Conservation (phyloP, 2,888 invertebrate species). For the Adelognathus sp. region DNA sequence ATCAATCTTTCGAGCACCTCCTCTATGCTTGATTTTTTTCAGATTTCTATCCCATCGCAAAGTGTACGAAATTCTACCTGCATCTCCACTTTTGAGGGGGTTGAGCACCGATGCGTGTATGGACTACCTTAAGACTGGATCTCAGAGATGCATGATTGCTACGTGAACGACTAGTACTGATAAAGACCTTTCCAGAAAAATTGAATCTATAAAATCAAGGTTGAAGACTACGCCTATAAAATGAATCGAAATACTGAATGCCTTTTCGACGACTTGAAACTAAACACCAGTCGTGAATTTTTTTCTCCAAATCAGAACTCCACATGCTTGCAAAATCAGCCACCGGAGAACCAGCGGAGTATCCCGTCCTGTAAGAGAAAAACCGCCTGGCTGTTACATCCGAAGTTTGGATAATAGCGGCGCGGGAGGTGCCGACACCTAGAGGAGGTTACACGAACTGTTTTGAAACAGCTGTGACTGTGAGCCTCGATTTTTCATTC, state of each 20-base stretch:
- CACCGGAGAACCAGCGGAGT: not conserved
- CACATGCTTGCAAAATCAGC: constrained; percentile 6
- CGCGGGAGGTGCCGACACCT: not conserved
- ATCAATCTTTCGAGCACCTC: too few species aligned
- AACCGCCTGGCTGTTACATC: constrained; percentile 38
- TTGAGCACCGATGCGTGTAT: too few species aligned
- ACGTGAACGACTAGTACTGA: constrained; percentile 12
- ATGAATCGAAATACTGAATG: not conserved
- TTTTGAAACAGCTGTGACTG: not conserved
- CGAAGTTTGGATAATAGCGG: not conserved
- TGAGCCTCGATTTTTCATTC: not conserved
- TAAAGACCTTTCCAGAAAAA: constrained; percentile 17
- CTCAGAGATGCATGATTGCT: constrained; percentile 17
- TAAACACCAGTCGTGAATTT: constrained; percentile 9
- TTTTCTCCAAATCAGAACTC: not conserved
- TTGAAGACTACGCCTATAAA: not conserved
- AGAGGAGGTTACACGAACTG: not conserved
- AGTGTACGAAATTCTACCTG: too few species aligned
- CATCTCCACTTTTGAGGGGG: too few species aligned
- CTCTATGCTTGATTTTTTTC: too few species aligned
- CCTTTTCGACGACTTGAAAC: not conserved
- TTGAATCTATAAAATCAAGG: constrained; percentile 27
- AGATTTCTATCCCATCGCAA: too few species aligned
- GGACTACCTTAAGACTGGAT: constrained; percentile 26
- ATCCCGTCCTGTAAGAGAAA: not conserved